Evolutionary conservation across 2,888 invertebrate genomes (phyloP).

Genomic region (Heliconius ethilla): DNA sequence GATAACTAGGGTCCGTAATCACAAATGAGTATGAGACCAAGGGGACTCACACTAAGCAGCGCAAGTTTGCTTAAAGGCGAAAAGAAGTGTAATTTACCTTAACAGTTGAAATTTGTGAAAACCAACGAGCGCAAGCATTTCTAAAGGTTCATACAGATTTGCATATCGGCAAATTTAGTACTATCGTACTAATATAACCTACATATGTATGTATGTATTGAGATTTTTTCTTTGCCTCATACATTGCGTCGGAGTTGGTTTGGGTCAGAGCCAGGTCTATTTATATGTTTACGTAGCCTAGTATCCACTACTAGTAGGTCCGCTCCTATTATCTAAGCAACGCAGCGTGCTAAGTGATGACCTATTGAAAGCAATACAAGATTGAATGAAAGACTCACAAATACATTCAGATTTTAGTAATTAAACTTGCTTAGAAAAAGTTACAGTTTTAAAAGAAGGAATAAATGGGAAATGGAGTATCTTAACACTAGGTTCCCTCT

Average conservation of each 20-base stretch:
- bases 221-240: slow-evolving; percentile 39
- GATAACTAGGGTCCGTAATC: slow-evolving; percentile 42
- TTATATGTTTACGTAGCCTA: slow-evolving; percentile 31
- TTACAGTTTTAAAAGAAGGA: too few relatives aligned
- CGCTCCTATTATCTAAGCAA: slow-evolving; percentile 22
- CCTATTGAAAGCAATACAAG: slow-evolving; percentile 18
- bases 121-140: slow-evolving; percentile 51
- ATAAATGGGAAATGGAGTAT: too few relatives aligned
- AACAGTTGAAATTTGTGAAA: slow-evolving; percentile 51
- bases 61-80: slow-evolving; percentile 43
- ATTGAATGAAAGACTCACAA: slow-evolving; percentile 1
- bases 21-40: slow-evolving; percentile 45
- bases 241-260: slow-evolving; percentile 21
- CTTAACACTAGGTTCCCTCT: too few relatives aligned
- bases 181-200: slow-evolving; percentile 26
- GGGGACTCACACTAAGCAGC: slow-evolving; percentile 42
- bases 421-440: not conserved
- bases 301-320: slow-evolving; percentile 10
- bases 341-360: slow-evolving; percentile 10
- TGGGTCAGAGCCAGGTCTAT: slow-evolving; percentile 38
- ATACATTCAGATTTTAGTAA: not conserved
- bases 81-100: slow-evolving; percentile 48
- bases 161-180: slow-evolving; percentile 45
- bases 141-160: slow-evolving; percentile 51
- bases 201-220: slow-evolving; percentile 36